These are phyloP conservation scores for Sakesphorus luctuosus DNA, from an alignment of 2,113 vertebrate genomes.

Conservation along the genomic window DNA sequence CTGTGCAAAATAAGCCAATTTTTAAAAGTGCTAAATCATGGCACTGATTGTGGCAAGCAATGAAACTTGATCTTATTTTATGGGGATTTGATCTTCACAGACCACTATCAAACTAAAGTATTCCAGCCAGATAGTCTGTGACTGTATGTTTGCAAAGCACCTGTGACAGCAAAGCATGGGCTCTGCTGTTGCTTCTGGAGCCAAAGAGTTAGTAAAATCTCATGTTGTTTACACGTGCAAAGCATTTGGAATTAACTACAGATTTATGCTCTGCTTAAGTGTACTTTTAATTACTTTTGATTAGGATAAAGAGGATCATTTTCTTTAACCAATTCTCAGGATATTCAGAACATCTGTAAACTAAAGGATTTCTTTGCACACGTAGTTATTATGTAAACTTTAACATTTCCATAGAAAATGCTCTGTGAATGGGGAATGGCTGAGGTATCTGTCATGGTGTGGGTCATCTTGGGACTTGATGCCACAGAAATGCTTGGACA, in stretches of 20 bases:
- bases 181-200: not conserved
- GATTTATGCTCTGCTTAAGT: not conserved
- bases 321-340: conserved; percentile 25
- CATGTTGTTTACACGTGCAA: not conserved
- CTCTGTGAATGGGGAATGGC: not conserved
- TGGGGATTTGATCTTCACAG: not conserved
- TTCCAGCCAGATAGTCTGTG: not conserved
- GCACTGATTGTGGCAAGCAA: not conserved
- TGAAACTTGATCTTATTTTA: not conserved
- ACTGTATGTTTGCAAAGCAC: not conserved
- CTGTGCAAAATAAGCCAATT: not conserved
- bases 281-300: conserved; percentile 33
- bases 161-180: not conserved
- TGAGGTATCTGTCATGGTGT: not conserved
- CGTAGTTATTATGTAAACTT: not conserved
- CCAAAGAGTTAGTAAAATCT: not conserved
- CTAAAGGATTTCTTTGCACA: not conserved
- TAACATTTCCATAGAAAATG: not conserved
- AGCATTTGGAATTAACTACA: conserved; percentile 6
- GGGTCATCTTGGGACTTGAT: not conserved
- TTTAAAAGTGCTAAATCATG: conserved; percentile 21
- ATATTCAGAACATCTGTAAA: conserved; percentile 34
- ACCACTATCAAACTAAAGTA: not conserved
- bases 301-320: conserved; percentile 44
- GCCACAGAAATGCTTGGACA: not conserved